Conservation (phyloP, 1,140 invertebrate genomes). For the Oncopodura yosiiana region DNA sequence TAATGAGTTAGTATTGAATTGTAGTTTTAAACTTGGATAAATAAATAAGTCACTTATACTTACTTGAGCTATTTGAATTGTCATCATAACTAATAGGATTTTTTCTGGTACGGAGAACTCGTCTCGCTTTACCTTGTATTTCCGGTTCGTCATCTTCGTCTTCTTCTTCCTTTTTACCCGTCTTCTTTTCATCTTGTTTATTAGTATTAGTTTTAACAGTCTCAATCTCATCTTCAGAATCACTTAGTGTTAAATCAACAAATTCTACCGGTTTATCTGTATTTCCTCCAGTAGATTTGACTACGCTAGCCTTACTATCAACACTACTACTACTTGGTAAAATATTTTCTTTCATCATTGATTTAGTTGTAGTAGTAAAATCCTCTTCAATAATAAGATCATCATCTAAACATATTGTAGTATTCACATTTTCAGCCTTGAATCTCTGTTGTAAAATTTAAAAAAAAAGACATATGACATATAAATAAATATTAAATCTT, state of each 20-base stretch:
- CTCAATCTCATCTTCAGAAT: slow-evolving; percentile 9
- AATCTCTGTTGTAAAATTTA: neutral
- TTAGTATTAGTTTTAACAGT: neutral
- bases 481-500: neutral
- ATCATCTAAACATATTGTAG: slow-evolving; percentile 27
- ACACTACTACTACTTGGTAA: neutral
- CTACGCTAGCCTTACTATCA: neutral
- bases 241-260: slow-evolving; percentile 16
- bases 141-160: slow-evolving; percentile 2
- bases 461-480: neutral
- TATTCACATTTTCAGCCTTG: neutral
- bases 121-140: neutral
- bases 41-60: neutral
- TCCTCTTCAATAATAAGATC: slow-evolving; percentile 21
- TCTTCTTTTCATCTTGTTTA: neutral
- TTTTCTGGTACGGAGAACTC: neutral
- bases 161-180: slow-evolving; percentile 11
- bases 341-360: neutral
- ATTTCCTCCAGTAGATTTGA: neutral
- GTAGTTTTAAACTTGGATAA: neutral
- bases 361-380: no score
- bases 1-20: no score
- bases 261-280: slow-evolving; percentile 2
- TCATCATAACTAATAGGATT: slow-evolving; percentile 2
- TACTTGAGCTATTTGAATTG: slow-evolving; percentile 7